These are phyloP conservation scores for Rhizomys pruinosus DNA, from an alignment of 2,113 vertebrate genomes.

Conservation along the genomic window DNA sequence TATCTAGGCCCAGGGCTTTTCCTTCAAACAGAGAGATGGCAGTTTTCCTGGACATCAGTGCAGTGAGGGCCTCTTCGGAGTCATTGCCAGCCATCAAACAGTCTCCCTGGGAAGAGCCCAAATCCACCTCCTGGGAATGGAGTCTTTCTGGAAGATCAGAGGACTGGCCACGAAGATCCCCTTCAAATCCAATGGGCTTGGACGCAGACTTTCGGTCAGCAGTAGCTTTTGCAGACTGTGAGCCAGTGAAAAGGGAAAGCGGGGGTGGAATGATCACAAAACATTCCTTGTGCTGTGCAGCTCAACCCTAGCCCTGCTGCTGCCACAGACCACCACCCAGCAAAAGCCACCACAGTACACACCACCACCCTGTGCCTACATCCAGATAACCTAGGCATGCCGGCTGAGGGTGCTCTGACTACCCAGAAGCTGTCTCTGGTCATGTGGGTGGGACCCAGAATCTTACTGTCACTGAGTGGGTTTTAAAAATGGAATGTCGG, in stretches of 20 bases:
- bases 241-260: conserved; percentile 54
- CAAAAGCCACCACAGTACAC: not conserved
- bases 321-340: not conserved
- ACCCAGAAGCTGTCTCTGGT: not conserved
- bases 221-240: conserved; percentile 94
- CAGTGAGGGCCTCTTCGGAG: conserved; percentile 91
- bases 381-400: not conserved
- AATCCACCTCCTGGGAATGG: conserved; percentile 90
- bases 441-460: not conserved
- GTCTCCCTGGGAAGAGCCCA: conserved; percentile 91
- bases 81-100: conserved; percentile 91
- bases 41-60: conserved; percentile 94
- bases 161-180: conserved; percentile 90
- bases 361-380: not conserved
- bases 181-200: conserved; percentile 91
- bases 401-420: not conserved
- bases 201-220: conserved; percentile 92
- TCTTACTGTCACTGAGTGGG: not conserved
- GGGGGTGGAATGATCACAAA: not conserved
- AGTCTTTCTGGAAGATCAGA: conserved; percentile 90
- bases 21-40: conserved; percentile 97
- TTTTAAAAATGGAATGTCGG: not conserved
- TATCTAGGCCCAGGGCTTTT: conserved; percentile 97
- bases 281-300: not conserved
- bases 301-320: not conserved